Percentiles rank a stretch among this genome's conserved stretches.
Conservation (phyloP, 2,113 vertebrate genomes). For the Macheiramphus alcinus region DNA sequence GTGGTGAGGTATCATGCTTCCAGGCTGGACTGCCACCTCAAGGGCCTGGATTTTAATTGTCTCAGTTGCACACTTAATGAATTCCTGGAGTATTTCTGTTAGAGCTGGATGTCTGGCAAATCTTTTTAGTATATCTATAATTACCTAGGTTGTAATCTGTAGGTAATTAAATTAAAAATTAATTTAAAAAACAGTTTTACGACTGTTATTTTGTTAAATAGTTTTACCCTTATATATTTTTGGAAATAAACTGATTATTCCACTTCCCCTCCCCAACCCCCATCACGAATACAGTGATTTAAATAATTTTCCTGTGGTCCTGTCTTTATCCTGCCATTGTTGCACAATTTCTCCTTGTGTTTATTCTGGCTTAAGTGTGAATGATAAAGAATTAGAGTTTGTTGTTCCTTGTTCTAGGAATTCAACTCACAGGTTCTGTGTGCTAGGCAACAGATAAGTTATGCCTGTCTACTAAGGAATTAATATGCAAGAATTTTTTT, state of each 20-base stretch:
- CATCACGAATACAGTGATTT: neutral
- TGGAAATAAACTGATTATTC: neutral
- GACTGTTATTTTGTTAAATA: neutral
- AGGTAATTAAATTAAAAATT: neutral
- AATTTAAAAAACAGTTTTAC: neutral
- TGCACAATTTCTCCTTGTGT: neutral
- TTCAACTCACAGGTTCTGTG: neutral
- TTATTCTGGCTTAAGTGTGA: neutral
- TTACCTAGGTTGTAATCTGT: neutral
- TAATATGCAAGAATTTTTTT: neutral
- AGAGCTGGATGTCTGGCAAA: neutral
- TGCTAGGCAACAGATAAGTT: neutral
- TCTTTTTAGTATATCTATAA: neutral
- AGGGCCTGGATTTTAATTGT: neutral
- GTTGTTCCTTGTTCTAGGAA: neutral
- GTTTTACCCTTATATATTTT: neutral
- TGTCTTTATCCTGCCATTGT: neutral
- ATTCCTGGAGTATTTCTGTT: neutral
- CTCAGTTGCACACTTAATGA: neutral
- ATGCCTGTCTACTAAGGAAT: neutral
- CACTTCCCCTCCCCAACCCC: neutral
- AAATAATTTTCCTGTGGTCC: neutral
- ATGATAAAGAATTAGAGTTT: neutral
- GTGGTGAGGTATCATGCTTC: neutral
- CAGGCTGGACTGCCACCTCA: neutral